Evolutionary conservation across 1,140 invertebrate genomes (phyloP).

Genomic region (Maniola jurtina): DNA sequence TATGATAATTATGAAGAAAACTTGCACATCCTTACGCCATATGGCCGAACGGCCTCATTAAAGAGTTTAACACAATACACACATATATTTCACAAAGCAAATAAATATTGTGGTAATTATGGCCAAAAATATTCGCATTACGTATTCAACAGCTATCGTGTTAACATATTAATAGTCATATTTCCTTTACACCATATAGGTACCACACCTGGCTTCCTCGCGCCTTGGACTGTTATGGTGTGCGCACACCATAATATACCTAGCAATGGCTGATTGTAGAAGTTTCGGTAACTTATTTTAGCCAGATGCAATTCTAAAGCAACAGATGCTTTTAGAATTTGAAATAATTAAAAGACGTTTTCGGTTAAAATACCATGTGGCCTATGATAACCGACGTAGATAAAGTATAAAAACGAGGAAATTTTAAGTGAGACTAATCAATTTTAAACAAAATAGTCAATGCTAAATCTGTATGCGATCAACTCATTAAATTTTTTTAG

Average conservation of each 20-base stretch:
- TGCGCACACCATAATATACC: constrained; percentile 7
- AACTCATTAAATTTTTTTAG: too few species aligned
- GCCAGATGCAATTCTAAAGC: background rate
- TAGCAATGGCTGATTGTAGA: too few species aligned
- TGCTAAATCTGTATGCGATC: too few species aligned
- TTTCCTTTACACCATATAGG: constrained; percentile 24
- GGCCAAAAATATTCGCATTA: constrained; percentile 8
- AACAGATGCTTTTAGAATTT: constrained; percentile 1
- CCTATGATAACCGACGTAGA: background rate
- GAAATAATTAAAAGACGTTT: background rate
- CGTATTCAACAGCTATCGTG: constrained; percentile 9
- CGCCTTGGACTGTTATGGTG: constrained; percentile 22
- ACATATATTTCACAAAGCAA: constrained; percentile 5
- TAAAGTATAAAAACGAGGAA: background rate
- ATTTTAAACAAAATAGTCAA: too few species aligned
- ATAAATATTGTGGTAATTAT: constrained; percentile 10
- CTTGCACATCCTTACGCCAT: background rate
- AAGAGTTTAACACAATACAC: constrained; percentile 3
- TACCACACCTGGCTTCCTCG: constrained; percentile 21
- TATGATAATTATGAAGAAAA: background rate
- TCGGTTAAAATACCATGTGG: constrained; percentile 6
- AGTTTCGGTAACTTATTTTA: background rate
- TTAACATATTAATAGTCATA: constrained; percentile 17
- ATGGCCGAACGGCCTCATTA: constrained; percentile 5
- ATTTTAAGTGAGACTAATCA: too few species aligned